Conservation (phyloP, 2,888 invertebrate species). For the Drymonia ruficornis region DNA sequence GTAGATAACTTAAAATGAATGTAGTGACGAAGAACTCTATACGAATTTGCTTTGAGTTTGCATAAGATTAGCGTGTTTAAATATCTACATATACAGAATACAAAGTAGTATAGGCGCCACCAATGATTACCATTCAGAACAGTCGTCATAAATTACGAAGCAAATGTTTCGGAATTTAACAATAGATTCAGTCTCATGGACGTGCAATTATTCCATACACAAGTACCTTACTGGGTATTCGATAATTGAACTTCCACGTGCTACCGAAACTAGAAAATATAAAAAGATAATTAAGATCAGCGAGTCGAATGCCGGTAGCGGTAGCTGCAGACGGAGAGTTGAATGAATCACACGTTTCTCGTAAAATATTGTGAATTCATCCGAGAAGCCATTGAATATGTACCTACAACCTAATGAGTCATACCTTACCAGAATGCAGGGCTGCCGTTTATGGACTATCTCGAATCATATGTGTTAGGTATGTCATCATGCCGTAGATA, state of each 20-base stretch:
- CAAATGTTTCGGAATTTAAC: neutral
- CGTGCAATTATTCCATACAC: neutral
- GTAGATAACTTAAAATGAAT: neutral
- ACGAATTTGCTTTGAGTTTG: neutral
- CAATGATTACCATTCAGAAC: neutral
- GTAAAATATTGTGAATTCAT: constrained; percentile 50
- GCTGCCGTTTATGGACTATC: constrained; percentile 23
- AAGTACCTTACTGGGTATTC: neutral
- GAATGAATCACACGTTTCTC: constrained; percentile 47
- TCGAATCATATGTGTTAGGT: neutral
- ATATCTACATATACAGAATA: neutral
- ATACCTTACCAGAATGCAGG: constrained; percentile 17
- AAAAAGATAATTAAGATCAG: neutral
- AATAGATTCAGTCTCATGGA: neutral
- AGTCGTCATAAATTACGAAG: neutral
- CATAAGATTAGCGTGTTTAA: neutral
- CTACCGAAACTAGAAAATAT: neutral
- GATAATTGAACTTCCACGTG: neutral
- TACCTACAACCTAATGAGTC: constrained; percentile 32
- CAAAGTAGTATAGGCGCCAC: neutral
- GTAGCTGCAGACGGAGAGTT: constrained; percentile 30
- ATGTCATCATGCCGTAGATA: neutral
- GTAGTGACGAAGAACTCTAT: neutral
- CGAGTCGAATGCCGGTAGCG: constrained; percentile 10
- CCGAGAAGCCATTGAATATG: constrained; percentile 37